phyloP scores from a whole-genome alignment of 2,797 vertebrate genomes.

The Platalea minor region DNA sequence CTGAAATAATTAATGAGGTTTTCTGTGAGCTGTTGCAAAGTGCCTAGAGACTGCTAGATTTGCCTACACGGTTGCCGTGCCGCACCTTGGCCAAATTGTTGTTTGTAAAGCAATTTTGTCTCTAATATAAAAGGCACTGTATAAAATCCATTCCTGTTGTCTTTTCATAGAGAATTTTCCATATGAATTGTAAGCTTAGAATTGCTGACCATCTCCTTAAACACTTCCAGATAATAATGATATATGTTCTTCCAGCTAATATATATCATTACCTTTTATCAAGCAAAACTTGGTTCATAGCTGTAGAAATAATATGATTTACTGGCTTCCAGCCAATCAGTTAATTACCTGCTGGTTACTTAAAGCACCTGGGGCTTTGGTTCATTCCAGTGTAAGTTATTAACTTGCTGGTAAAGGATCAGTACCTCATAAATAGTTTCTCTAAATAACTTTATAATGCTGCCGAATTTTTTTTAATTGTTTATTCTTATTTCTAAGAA shows the following conservation, averaged over 20 bases:
- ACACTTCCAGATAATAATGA: not conserved
- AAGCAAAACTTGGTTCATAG: not conserved
- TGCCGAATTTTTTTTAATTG: not conserved
- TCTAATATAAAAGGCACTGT: constrained; percentile 1
- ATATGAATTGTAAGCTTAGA: not conserved
- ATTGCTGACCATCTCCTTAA: constrained; percentile 26
- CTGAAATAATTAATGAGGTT: constrained; percentile 14
- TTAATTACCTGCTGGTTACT: constrained; percentile 47
- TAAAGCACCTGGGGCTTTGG: constrained; percentile 4
- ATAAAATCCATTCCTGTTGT: constrained; percentile 28
- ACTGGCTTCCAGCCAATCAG: constrained; percentile 35
- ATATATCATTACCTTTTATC: constrained; percentile 19
- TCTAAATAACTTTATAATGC: not conserved
- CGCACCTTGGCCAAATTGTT: not conserved
- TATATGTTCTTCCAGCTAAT: constrained; percentile 5
- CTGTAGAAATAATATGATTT: constrained; percentile 19
- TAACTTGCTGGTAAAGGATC: constrained; percentile 45
- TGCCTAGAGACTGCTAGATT: not conserved
- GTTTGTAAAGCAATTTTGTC: constrained; percentile 31
- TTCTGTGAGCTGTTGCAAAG: not conserved
- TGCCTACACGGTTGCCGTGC: not conserved
- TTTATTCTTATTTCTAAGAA: not conserved
- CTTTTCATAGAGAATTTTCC: constrained; percentile 12
- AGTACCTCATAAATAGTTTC: constrained; percentile 24
- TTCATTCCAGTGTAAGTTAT: constrained; percentile 32